These are phyloP conservation scores for Drosophila tristis DNA, from an alignment of 1,140 invertebrate genomes.

Conservation along the genomic window DNA sequence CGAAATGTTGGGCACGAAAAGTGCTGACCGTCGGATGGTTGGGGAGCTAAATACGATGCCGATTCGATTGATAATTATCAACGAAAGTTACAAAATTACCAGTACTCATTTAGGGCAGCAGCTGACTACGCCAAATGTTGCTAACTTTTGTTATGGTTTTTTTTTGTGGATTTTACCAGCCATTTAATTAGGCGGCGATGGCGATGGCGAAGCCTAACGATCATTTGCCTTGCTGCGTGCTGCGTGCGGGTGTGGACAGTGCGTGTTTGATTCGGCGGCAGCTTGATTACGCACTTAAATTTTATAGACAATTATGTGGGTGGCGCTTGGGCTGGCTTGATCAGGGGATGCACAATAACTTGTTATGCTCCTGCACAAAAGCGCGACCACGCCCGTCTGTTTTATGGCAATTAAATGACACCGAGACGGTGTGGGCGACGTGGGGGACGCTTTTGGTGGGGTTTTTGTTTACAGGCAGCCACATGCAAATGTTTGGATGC, in stretches of 20 bases:
- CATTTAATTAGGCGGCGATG: slow-evolving; percentile 11
- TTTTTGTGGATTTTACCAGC: not conserved
- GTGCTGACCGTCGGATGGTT: not conserved
- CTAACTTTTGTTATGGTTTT: not conserved
- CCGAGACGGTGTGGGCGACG: not conserved
- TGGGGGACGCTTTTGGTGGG: no score
- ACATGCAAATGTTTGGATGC: slow-evolving; percentile 26
- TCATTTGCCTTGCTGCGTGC: not conserved
- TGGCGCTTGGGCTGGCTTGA: not conserved
- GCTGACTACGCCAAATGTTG: no score
- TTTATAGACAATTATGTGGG: slow-evolving; percentile 38
- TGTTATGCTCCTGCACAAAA: slow-evolving; percentile 47
- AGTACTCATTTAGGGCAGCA: no score
- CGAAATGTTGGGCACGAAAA: not conserved
- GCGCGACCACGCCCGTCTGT: slow-evolving; percentile 29
- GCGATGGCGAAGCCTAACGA: not conserved
- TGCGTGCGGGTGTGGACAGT: not conserved
- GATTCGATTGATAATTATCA: no score
- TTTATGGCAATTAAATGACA: slow-evolving; percentile 47
- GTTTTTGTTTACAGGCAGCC: no score
- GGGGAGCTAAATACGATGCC: not conserved
- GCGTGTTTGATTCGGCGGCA: slow-evolving; percentile 3
- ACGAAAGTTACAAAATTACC: no score
- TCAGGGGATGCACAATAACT: not conserved
- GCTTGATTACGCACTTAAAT: slow-evolving; percentile 57